Evolutionary conservation across 2,797 vertebrate genomes (phyloP).

Genomic region (Malurus splendens): DNA sequence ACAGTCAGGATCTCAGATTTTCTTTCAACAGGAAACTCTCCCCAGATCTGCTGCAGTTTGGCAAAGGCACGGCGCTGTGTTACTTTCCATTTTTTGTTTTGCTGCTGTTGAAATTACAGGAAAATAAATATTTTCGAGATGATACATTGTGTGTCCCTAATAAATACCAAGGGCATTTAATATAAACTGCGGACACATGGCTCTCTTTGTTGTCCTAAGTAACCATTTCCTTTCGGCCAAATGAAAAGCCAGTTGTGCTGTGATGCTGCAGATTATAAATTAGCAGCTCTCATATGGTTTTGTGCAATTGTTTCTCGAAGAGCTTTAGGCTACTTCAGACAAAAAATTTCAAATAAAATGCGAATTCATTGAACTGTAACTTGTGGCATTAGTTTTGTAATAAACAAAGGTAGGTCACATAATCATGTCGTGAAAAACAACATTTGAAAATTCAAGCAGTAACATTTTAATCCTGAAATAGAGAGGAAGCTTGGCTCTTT

Average conservation of each 20-base stretch:
- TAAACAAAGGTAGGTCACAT: conserved; percentile 83
- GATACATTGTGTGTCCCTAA: conserved; percentile 27
- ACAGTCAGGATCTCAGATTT: background rate
- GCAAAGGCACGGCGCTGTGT: background rate
- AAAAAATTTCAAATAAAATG: conserved; percentile 74
- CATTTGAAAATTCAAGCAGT: conserved; percentile 4
- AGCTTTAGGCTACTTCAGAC: conserved; percentile 74
- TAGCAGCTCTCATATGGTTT: conserved; percentile 30
- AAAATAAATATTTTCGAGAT: conserved; percentile 52
- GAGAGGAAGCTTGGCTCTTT: background rate
- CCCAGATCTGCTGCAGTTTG: background rate
- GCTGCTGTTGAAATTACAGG: conserved; percentile 44
- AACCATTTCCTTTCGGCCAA: conserved; percentile 36
- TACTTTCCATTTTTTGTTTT: conserved; percentile 30
- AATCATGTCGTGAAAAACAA: conserved; percentile 8
- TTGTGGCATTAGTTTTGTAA: conserved; percentile 75
- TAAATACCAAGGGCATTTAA: conserved; percentile 44
- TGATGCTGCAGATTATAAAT: conserved; percentile 45
- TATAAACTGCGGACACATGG: conserved; percentile 33
- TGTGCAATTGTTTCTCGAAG: conserved; percentile 59
- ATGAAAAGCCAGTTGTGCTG: conserved; percentile 6
- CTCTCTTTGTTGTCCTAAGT: conserved; percentile 21
- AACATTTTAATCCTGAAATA: conserved; percentile 1
- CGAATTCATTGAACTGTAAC: conserved; percentile 82
- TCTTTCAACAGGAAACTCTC: background rate